Base-by-base conservation (phyloP, 2,113 vertebrate species). In the Cranoglanis bouderius region DNA sequence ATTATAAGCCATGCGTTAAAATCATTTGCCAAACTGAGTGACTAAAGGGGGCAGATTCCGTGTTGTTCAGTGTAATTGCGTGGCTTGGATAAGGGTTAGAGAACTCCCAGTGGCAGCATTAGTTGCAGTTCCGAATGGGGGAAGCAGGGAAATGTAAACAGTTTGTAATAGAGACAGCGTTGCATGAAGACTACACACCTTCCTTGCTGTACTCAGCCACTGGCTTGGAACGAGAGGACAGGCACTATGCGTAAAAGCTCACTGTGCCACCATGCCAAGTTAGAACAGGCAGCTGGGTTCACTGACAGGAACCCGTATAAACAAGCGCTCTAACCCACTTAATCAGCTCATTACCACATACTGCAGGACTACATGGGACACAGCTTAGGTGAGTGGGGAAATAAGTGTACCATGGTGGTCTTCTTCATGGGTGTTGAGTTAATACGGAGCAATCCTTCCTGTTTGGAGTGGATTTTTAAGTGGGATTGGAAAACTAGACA, bases 281-380 rank as follows among this genome's bases (percentile, higher is more conserved):
- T 80, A 87, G 89, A 91, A 87, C 91, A 75, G 84, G 19, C 55
- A 88, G 72, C 55, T 82, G 46, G 86, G 90, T 82, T 65, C 86
- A 91, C 75, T 91, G 91, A 90, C 92, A 93, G 89, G 57, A 77
- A 83, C 91, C 91, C 90, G 88, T 85, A 93, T 93, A 89, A 93
- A 92, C 92, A 93, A 59, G 9, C 24, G 38, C 46, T 77, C 85
- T 82, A 82, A 77, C 88, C 88, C 90, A 88, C 88, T 91, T 91
- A 90, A 90, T 92, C 91, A 89, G 75, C 87, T 87, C 82, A 90
- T 88, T 90, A 90, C 81, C 14, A 70, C 26, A 77, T 46, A 57
- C 57, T 67, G 63, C 86, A 83, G 90, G 70, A 78, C 81, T 88
- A 65, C 81, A 92, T 57, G 85, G 84, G 70, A 81, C 18, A 38